phyloP scores from a whole-genome alignment of 2,888 invertebrate species.

The Creontiades dilutus region DNA sequence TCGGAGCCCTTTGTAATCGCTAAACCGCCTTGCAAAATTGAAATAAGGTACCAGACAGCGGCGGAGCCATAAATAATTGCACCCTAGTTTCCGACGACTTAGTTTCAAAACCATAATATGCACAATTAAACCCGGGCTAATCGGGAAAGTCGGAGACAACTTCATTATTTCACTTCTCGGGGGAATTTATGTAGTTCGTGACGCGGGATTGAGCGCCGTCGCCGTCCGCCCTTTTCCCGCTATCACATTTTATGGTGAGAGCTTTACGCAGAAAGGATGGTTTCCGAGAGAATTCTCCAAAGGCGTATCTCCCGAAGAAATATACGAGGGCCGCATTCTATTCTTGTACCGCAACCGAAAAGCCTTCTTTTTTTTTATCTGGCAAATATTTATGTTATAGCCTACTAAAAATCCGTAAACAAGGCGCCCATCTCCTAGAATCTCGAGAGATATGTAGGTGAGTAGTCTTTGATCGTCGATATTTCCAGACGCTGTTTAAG shows the following conservation, averaged over 20 bases:
- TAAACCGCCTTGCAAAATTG: background rate
- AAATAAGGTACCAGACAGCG: background rate
- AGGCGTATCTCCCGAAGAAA: background rate
- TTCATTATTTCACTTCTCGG: conserved; percentile 17
- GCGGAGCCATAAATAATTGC: background rate
- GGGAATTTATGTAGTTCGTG: conserved; percentile 16
- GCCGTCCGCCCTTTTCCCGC: background rate
- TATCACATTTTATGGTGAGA: background rate
- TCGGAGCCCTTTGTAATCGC: background rate
- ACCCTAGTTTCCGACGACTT: background rate
- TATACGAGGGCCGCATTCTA: conserved; percentile 28
- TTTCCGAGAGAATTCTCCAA: background rate
- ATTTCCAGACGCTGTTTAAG: too few relatives aligned
- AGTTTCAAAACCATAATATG: conserved; percentile 4
- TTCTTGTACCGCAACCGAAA: background rate
- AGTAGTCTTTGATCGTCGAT: too few relatives aligned
- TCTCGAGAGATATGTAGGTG: too few relatives aligned
- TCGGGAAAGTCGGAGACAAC: conserved; percentile 23
- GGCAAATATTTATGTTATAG: conserved; percentile 1
- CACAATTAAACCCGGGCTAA: conserved; percentile 10
- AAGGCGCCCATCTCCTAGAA: background rate
- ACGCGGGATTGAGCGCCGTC: background rate
- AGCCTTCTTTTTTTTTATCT: background rate
- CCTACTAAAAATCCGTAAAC: background rate
- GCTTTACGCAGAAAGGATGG: background rate